These are phyloP conservation scores for Sclerurus mexicanus DNA, from an alignment of 2,113 vertebrate species.

Conservation along the genomic window DNA sequence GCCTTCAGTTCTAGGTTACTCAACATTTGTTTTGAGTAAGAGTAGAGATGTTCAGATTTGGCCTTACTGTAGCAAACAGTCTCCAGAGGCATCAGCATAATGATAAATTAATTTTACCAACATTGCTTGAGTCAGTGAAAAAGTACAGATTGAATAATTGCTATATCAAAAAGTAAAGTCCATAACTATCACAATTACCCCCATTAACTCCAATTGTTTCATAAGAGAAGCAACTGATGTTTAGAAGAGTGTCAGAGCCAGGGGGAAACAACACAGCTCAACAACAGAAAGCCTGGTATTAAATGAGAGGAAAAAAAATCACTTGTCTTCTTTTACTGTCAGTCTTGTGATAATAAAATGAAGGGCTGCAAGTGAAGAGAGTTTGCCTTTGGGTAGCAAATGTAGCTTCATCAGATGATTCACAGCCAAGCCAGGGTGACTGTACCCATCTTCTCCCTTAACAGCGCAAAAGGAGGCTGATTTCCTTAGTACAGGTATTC, in stretches of 20 bases:
- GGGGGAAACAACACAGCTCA: slow-evolving; percentile 55
- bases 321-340: slow-evolving; percentile 1
- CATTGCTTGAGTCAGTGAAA: not conserved
- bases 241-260: slow-evolving; percentile 52
- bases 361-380: not conserved
- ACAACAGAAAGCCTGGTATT: slow-evolving; percentile 33
- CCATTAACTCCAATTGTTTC: slow-evolving; percentile 58
- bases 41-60: not conserved
- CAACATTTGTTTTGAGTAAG: not conserved
- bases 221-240: slow-evolving; percentile 54
- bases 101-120: slow-evolving; percentile 24
- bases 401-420: not conserved
- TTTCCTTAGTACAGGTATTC: not conserved
- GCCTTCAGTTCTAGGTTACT: not conserved
- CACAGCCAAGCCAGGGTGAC: not conserved
- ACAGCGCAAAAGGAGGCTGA: not conserved
- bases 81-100: not conserved
- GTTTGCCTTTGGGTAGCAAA: not conserved
- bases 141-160: slow-evolving; percentile 60
- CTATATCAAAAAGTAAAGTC: slow-evolving; percentile 39
- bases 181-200: slow-evolving; percentile 55
- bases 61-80: not conserved
- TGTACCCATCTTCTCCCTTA: not conserved
- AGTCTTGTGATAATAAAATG: not conserved
- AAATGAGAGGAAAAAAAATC: not conserved